Base-by-base conservation (phyloP, 1,140 invertebrate genomes). In the Pachyrhynchus sulphureomaculatus region DNA sequence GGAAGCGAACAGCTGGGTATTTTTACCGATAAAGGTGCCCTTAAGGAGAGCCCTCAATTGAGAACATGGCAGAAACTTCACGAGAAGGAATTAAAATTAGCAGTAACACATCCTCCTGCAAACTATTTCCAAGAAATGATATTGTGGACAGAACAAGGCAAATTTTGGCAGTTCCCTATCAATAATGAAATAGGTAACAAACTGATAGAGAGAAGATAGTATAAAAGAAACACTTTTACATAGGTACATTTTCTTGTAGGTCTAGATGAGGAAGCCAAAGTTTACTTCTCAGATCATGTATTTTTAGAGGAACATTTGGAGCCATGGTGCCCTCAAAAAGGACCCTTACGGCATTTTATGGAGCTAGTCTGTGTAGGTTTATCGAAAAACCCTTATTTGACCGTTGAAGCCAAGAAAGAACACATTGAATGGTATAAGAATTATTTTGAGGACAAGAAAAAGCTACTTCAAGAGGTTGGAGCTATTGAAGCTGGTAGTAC, bases 161-260 rank as follows among this genome's bases (percentile, higher is more conserved):
- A 95, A 80, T 68, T 98, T 6, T 99, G 96, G 96, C 86, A 90
- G 49, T 99, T 98, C 76, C 97, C 97, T 9, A 96, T 99, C 57
- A 81, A 99, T 76, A 99, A 99, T 82, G 96, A 99, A 80, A 89
- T 93, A 84, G 96, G 93, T 93, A 79, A 52, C 45, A 42, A 42
- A 2, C 5, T 32, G n/a, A n/a, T n/a, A n/a, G n/a, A n/a, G n/a
- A n/a, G n/a, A n/a, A n/a, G n/a, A n/a, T n/a, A n/a, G n/a, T n/a
- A n/a, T n/a, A n/a, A n/a, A n/a, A n/a, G n/a, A n/a, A n/a, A n/a
- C n/a, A n/a, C n/a, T n/a, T n/a, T n/a, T n/a, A n/a, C n/a, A n/a
- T n/a, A n/a, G n/a, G n/a, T n/a, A n/a, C n/a, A n/a, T n/a, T n/a
- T n/a, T n/a, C n/a, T n/a, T n/a, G 36, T 69, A 92, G 90, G 88